phyloP scores from a whole-genome alignment of 1,140 invertebrate genomes.

The Dendroctonus valens region DNA sequence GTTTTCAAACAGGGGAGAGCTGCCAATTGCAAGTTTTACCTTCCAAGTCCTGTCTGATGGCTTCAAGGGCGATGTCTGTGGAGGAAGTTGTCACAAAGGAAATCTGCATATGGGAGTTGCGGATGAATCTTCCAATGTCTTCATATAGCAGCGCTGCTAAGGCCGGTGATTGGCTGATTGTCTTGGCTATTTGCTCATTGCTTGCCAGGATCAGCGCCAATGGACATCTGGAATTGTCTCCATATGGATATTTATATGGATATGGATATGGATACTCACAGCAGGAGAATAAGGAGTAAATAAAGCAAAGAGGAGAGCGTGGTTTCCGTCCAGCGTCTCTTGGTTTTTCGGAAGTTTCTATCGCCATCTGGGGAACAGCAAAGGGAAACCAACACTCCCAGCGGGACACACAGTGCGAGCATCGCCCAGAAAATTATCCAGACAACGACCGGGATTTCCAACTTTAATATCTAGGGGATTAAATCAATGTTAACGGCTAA shows the following conservation, averaged over 20 bases:
- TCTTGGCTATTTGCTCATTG: slow-evolving; percentile 57
- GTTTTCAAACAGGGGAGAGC: slow-evolving; percentile 31
- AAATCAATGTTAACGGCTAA: background rate
- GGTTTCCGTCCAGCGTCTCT: slow-evolving; percentile 46
- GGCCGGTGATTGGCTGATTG: slow-evolving; percentile 56
- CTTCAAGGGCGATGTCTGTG: slow-evolving; percentile 59
- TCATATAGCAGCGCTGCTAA: slow-evolving; percentile 57
- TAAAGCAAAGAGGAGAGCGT: slow-evolving; percentile 48
- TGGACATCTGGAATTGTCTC: slow-evolving; percentile 46
- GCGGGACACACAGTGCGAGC: slow-evolving; percentile 33
- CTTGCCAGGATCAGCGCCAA: slow-evolving; percentile 58
- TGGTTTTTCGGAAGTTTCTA: slow-evolving; percentile 44
- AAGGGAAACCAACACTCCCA: slow-evolving; percentile 21
- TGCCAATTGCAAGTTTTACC: slow-evolving; percentile 51
- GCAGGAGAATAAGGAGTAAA: slow-evolving; percentile 50
- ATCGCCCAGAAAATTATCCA: slow-evolving; percentile 40
- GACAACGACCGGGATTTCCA: slow-evolving; percentile 29
- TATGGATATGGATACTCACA: slow-evolving; percentile 45
- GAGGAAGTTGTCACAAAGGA: slow-evolving; percentile 60
- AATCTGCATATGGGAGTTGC: slow-evolving; percentile 59
- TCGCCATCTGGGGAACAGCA: slow-evolving; percentile 33
- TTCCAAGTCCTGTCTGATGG: slow-evolving; percentile 61
- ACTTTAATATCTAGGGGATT: slow-evolving; percentile 32
- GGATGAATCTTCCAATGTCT: slow-evolving; percentile 60
- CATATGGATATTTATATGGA: background rate